These are phyloP conservation scores for Ditylenchus weischeri DNA, from an alignment of 2,888 invertebrate species.

Conservation along the genomic window DNA sequence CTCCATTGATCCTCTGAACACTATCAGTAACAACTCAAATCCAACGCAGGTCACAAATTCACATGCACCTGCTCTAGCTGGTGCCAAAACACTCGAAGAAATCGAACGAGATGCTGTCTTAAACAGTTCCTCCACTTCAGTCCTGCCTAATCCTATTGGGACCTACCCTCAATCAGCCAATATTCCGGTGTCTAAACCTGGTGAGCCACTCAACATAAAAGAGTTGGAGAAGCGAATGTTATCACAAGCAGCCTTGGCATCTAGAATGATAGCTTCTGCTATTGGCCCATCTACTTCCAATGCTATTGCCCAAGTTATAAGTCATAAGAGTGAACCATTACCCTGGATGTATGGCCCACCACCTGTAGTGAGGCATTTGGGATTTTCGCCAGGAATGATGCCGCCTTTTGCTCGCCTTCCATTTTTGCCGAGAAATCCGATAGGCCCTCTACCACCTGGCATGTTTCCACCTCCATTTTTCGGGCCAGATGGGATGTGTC, in stretches of 20 bases:
- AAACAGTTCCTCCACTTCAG: neutral
- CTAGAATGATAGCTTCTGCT: neutral
- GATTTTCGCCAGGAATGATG: neutral
- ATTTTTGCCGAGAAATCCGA: neutral
- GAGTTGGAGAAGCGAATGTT: constrained; percentile 23
- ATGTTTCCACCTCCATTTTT: no score
- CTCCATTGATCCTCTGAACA: neutral
- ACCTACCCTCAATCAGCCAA: neutral
- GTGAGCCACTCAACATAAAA: neutral
- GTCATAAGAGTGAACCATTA: no score
- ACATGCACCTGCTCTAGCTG: neutral
- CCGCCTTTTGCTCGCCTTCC: neutral
- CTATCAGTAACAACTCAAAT: no score
- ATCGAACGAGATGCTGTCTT: constrained; percentile 11
- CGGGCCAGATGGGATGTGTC: no score
- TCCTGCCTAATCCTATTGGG: no score
- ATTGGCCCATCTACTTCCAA: no score
- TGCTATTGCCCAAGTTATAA: no score
- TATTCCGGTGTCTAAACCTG: neutral
- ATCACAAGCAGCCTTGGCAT: constrained; percentile 6
- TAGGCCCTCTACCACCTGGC: no score
- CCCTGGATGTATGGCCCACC: no score
- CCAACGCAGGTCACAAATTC: no score
- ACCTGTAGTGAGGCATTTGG: no score
- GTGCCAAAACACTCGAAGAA: constrained; percentile 19